A percentile compares a stretch with the other conserved stretches of the same genome.
phyloP scores from a whole-genome alignment of 2,797 vertebrate genomes.

The Scleropages formosus region DNA sequence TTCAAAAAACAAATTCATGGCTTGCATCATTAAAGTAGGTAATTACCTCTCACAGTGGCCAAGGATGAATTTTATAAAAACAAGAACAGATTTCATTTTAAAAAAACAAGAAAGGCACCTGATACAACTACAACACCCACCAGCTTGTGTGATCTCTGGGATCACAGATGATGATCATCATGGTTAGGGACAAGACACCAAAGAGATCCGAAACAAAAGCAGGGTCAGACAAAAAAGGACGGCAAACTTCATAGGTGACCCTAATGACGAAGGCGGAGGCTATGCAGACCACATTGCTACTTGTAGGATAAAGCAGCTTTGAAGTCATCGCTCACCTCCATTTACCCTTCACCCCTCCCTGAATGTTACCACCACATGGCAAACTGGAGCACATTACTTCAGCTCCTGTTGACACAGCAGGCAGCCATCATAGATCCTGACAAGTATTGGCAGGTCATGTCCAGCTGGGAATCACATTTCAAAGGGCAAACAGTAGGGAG shows the following conservation, averaged over 20 bases:
- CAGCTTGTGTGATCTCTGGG: slow-evolving; percentile 10
- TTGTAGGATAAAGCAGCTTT: slow-evolving; percentile 39
- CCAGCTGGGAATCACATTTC: neutral
- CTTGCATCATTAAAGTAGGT: neutral
- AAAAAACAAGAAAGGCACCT: neutral
- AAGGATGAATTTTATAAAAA: no score
- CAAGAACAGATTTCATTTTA: neutral
- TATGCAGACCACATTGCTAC: slow-evolving; percentile 38
- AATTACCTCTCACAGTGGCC: no score
- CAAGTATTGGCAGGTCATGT: slow-evolving; percentile 53
- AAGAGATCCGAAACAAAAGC: neutral
- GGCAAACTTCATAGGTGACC: slow-evolving; percentile 36
- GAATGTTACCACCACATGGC: neutral
- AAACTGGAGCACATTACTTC: slow-evolving; percentile 1
- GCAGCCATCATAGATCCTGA: slow-evolving; percentile 47
- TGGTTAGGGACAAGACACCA: slow-evolving; percentile 3
- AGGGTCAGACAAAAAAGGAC: slow-evolving; percentile 1
- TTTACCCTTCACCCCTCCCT: slow-evolving; percentile 31
- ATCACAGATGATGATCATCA: slow-evolving; percentile 37
- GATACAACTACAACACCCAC: slow-evolving; percentile 35
- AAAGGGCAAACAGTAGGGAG: neutral
- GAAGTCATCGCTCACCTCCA: slow-evolving; percentile 43
- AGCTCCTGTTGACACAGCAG: slow-evolving; percentile 41
- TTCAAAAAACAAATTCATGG: neutral
- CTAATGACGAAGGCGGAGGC: slow-evolving; percentile 19